Evolutionary conservation across 1,140 invertebrate genomes (phyloP).

Genomic region (Plutomurus gul): DNA sequence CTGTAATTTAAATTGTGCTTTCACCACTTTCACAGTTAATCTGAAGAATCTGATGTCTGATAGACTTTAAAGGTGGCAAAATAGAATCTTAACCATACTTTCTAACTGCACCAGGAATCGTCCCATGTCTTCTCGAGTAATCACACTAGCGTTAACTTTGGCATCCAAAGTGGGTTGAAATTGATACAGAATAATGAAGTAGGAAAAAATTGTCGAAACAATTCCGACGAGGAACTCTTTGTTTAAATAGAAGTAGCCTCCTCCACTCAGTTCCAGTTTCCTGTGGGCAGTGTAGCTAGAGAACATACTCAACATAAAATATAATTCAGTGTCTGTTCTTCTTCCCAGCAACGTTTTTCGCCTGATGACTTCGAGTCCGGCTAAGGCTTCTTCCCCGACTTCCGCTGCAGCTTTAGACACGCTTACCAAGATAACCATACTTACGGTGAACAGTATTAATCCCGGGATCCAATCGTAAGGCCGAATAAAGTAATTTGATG

Average conservation of each 20-base stretch:
- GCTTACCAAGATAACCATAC: neutral
- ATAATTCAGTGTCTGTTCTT: conserved; percentile 45
- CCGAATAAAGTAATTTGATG: conserved; percentile 14
- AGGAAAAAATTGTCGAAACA: conserved; percentile 35
- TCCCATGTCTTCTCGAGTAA: too few species aligned
- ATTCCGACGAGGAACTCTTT: conserved; percentile 44
- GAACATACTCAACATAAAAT: conserved; percentile 49
- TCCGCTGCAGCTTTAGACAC: neutral
- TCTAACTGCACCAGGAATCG: too few species aligned
- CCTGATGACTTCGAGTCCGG: conserved; percentile 47
- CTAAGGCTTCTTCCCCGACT: conserved; percentile 48
- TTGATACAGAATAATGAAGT: conserved; percentile 49
- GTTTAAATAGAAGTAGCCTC: conserved; percentile 43
- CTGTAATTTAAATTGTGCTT: too few species aligned
- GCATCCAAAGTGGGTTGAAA: conserved; percentile 44
- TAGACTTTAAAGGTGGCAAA: too few species aligned
- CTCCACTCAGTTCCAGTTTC: conserved; percentile 14
- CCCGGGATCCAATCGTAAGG: conserved; percentile 32
- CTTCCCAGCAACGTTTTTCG: conserved; percentile 44
- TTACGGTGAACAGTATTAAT: conserved; percentile 4
- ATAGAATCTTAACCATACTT: too few species aligned
- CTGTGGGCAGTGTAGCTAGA: conserved; percentile 42
- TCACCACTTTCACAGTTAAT: too few species aligned
- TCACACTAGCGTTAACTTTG: too few species aligned
- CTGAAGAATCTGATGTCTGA: too few species aligned